Base-by-base conservation (phyloP, 2,888 invertebrate species). In the Nymphalis polychloros region DNA sequence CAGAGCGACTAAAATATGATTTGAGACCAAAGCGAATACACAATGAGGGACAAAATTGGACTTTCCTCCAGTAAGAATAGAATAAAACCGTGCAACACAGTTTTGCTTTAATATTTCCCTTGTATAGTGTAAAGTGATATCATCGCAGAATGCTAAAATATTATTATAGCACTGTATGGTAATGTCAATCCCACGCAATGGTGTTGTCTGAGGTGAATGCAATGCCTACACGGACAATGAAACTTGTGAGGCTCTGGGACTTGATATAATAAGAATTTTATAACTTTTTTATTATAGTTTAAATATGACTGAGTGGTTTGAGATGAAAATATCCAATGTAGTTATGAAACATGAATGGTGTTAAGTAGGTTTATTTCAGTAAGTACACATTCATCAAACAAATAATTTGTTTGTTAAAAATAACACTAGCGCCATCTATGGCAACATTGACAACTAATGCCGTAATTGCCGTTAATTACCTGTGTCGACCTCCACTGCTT, bases 41-140 rank as follows among this genome's bases (percentile, higher is more conserved):
- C 82, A 85, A 85, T 82, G 82, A 83, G 82, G 80, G 78, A 81
- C 79, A 75, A 85, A 86, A 86, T 85, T 84, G 84, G 79, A 84
- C 79, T 81, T 82, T 81, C 79, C 80, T 78, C 77, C 79, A 77
- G 77, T 77, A 81, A 83, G 78, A 84, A 83, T 77, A 76, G 79
- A 81, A 81, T 79, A 79, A 81, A 81, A 83, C 76, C 76, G 69
- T 73, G 76, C 77, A 75, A 76, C 72, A 75, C 77, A 75, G 81
- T 76, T 78, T 76, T 75, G 73, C 78, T 81, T 80, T 81, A 81
- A 83, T 81, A 84, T 81, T 80, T 79, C 78, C 77, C 72, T 75
- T 71, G 75, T 76, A 75, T 72, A 73, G 77, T 76, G 79, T 79
- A 78, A 81, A 81, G 77, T 75, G 72, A 75, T 79, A 79, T 80